A percentile compares a stretch with the other conserved stretches of the same genome.
These are phyloP conservation scores for Agonopterix arenella DNA, from an alignment of 2,888 invertebrate genomes.

Conservation along the genomic window DNA sequence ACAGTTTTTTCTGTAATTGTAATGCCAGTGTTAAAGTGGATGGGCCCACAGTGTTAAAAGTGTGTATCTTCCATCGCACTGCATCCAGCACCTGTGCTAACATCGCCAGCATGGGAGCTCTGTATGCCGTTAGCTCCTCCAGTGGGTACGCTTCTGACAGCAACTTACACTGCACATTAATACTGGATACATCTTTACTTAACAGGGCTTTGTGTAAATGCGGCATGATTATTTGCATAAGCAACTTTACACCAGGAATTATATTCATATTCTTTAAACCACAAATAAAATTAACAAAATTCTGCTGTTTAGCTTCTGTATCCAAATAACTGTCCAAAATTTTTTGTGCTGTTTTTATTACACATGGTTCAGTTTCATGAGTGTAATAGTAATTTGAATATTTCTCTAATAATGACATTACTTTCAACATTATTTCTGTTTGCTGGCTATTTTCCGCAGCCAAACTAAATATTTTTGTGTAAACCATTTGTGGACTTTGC, in stretches of 20 bases:
- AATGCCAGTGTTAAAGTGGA: constrained; percentile 39
- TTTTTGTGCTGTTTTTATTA: constrained; percentile 37
- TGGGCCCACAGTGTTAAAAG: constrained; percentile 36
- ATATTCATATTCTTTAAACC: constrained; percentile 37
- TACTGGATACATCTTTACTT: constrained; percentile 29
- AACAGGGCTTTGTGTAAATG: constrained; percentile 47
- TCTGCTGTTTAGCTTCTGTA: constrained; percentile 33
- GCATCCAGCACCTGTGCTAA: constrained; percentile 52
- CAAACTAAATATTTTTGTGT: constrained; percentile 42
- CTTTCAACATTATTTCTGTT: constrained; percentile 46
- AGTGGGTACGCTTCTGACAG: constrained; percentile 35
- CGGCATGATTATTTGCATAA: constrained; percentile 57
- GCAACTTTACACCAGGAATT: constrained; percentile 40
- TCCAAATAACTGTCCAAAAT: constrained; percentile 30
- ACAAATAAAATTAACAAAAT: constrained; percentile 45
- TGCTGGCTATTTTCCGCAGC: constrained; percentile 49
- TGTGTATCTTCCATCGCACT: constrained; percentile 50
- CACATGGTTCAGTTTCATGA: constrained; percentile 47
- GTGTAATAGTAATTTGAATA: constrained; percentile 50
- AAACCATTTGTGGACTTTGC: constrained; percentile 52
- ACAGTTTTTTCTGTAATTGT: constrained; percentile 37
- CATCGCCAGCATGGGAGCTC: constrained; percentile 61
- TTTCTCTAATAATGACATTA: constrained; percentile 40
- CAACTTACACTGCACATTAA: constrained; percentile 41
- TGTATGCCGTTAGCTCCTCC: constrained; percentile 42